These are phyloP conservation scores for Trichopoda pennipes DNA, from an alignment of 2,888 invertebrate species.

Conservation along the genomic window DNA sequence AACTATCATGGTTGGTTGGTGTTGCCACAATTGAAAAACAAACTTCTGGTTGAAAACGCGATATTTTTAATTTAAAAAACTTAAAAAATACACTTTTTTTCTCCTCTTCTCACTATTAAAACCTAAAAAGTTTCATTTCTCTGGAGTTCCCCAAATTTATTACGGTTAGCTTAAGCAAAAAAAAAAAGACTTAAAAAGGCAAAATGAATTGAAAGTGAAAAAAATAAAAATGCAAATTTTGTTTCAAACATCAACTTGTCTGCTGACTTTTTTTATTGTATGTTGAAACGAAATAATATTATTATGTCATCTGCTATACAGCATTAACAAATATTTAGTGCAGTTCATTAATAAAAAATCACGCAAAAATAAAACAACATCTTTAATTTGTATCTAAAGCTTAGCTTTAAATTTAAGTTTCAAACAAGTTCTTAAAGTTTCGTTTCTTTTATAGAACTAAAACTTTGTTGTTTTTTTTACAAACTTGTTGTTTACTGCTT, in stretches of 20 bases:
- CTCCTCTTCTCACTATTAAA: too few species aligned
- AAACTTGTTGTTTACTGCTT: neutral
- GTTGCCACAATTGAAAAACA: too few species aligned
- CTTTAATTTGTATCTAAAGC: neutral
- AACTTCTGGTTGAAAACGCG: too few species aligned
- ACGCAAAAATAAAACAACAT: neutral
- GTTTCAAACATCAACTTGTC: constrained; percentile 6
- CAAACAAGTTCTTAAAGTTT: constrained; percentile 14
- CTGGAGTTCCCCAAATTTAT: constrained; percentile 19
- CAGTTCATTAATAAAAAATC: neutral
- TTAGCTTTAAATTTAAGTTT: neutral
- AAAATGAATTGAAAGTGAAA: neutral
- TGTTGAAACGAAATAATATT: constrained; percentile 5
- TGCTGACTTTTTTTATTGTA: neutral
- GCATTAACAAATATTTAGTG: constrained; percentile 26
- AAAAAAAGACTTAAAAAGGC: neutral
- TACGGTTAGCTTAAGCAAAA: neutral
- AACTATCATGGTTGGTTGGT: too few species aligned
- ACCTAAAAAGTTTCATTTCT: too few species aligned
- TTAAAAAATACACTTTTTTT: too few species aligned
- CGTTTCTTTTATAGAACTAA: neutral
- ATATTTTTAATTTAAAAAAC: too few species aligned
- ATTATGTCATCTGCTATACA: constrained; percentile 7
- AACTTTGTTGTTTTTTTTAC: too few species aligned
- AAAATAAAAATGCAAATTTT: constrained; percentile 2